These are phyloP conservation scores for Antennarius striatus DNA, from an alignment of 2,113 vertebrate species.

Conservation along the genomic window DNA sequence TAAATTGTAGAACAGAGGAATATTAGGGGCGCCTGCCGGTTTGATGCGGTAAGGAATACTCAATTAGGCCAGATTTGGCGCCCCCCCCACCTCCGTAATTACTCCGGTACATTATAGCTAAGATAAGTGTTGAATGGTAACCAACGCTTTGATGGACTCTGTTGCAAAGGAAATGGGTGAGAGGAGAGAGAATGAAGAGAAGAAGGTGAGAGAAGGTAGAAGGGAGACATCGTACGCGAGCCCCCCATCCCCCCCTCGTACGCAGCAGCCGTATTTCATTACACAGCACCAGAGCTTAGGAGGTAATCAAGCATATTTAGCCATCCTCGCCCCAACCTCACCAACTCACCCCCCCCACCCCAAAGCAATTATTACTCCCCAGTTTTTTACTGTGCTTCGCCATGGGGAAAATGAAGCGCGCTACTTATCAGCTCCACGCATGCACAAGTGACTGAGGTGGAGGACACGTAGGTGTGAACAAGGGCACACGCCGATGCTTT, in stretches of 20 bases:
- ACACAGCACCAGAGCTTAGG: constrained; percentile 76
- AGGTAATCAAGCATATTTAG: constrained; percentile 85
- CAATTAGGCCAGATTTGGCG: constrained; percentile 70
- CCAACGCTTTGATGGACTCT: constrained; percentile 65
- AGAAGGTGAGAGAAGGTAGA: constrained; percentile 35
- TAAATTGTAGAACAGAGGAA: constrained; percentile 79
- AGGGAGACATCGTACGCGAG: constrained; percentile 29
- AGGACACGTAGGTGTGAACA: constrained; percentile 64
- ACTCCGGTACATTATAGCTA: constrained; percentile 65
- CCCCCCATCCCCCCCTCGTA: constrained; percentile 29
- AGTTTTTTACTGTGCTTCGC: constrained; percentile 81
- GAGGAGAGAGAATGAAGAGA: constrained; percentile 19
- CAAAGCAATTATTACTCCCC: constrained; percentile 84
- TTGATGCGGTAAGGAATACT: constrained; percentile 67
- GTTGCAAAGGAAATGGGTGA: background rate
- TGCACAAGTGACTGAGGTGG: constrained; percentile 77
- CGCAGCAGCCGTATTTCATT: constrained; percentile 79
- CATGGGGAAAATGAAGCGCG: constrained; percentile 87
- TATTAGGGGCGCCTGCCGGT: constrained; percentile 62
- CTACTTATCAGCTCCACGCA: constrained; percentile 85
- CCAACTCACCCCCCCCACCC: constrained; percentile 17
- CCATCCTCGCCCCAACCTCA: constrained; percentile 60
- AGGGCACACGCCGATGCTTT: background rate
- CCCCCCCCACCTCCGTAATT: constrained; percentile 67
- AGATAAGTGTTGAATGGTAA: constrained; percentile 69